Evolutionary conservation across 2,113 vertebrate species (phyloP), one percentile per base, ranked within the genome.

Genomic region (Mus musculus): DNA sequence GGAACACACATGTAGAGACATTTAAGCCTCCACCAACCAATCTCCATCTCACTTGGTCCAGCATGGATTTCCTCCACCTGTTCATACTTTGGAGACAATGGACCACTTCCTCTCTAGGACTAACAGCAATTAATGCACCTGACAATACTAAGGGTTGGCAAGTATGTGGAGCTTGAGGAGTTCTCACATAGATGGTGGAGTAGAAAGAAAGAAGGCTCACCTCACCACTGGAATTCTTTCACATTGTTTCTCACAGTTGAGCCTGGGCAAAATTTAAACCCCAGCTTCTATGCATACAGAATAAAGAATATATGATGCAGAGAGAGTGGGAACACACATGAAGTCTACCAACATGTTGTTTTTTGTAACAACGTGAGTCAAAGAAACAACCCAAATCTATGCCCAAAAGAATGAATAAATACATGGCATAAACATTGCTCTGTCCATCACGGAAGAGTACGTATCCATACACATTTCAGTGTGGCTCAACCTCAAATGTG

Each of bases 1-100:
- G 2, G 6, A 84, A 59, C 22, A 33, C n/a, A 20, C 3, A 39
- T 20, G 17, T 1, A n/a, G 54, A 91, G 20, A 71, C 0, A 96
- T 76, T 76, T 94, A 95, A 93, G 86, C 77, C 5, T 5, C 88
- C 75, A 93, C 76, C 89, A 97, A 77, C 26, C 26, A 96, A 42
- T 89, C 75, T 98, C 91, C 98, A 20, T 72, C 90, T 96, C 97
- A 78, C 96, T 1, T 33, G 84, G 24, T 8, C 28, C 33, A 33
- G 26, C 5, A 46, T 97, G 49, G 90, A 87, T 95, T 96, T 88
- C 76, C 75, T 97, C 95, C 95, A 97, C 95, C 84, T 97, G 96
- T 90, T 95, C 63, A 28, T 92, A 92, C 71, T 95, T 82, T 92
- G 0, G 0, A 97, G 72, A 20, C 39, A 28, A 56, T 85, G 97